Base-by-base conservation (phyloP, 2,797 vertebrate species). In the Galagoides demidoff region DNA sequence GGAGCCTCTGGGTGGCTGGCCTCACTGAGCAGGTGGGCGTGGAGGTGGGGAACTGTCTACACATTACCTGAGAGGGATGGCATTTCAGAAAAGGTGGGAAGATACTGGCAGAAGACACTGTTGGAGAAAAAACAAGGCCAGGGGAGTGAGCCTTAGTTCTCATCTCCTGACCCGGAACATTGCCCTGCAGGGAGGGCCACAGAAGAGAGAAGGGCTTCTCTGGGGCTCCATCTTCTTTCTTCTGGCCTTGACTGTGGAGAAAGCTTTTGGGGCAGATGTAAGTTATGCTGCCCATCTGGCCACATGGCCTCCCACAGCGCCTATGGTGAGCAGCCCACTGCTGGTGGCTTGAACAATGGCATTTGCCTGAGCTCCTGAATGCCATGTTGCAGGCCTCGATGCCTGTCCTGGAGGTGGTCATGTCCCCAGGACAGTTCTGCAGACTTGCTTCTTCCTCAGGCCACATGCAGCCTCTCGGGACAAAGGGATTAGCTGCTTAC, bases 271-370 rank as follows among this genome's bases (percentile, higher is more conserved):
- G 85, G 37, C 20, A 71, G 27, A n/a, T 27, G 10, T 31, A 29
- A 2, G 7, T 27, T 1, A 3, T 1, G 3, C 1, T 5, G 7
- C 22, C 25, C 4, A 17, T 9, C 34, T 7, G 52, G 25, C 34
- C n/a, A 2, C 1, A 4, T 55, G 25, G 20, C 34, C 23, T 59
- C 9, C 27, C 3, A 3, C 20, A 7, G 29, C 0, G 1, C n/a
- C 64, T 78, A 34, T 37, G 16, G 57, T 43, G 34, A 22, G 29
- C 39, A 34, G 89, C 34, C 8, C 5, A 0, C 6, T 31, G 31
- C 2, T 1, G 52, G 43, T 7, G 11, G 27, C n/a, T 34, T 63
- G 70, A 3, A 4, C 34, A 25, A 17, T 8, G 43, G 13, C 23
- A 16, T 52, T 22, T 16, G 37, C 68, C 13, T 5, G 7, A 43